Evolutionary conservation across 1,140 invertebrate species (phyloP), one percentile per base, ranked within the genome.

Genomic region (Monomorium pharaonis): DNA sequence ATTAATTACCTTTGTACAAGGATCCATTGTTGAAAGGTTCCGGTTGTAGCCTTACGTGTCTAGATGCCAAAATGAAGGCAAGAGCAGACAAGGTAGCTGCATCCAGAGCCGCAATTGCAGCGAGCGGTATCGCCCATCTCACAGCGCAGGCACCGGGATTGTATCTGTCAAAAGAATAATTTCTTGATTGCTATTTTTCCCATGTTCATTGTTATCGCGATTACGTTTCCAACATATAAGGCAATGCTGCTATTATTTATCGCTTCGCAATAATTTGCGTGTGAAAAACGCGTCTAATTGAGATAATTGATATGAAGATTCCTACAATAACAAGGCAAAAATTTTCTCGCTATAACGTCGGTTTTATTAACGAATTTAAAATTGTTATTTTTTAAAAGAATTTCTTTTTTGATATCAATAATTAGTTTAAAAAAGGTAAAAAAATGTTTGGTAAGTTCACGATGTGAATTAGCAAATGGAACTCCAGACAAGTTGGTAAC

Each of bases 121-220:
- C 98, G 83, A 99, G 95, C 9, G 99, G 96, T 95, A 98, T 99
- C 0, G 98, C 98, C 99, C 99, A 99, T 87, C 98, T 96, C 21
- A 99, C 96, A 51, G 97, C 97, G 93, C 99, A 99, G 12, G 97
- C 96, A 56, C 97, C 97, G 88, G 97, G 95, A 88, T 96, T 95
- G 92, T 97, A 98, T 42, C 95, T 95, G 33, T 2, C 24, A 47
- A 74, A 63, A 21, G 18, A 84, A 80, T 58, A 6, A 2, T 5
- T 58, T 83, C 3, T 21, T 60, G 44, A 60, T 21, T 74, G 14
- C 14, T 18, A n/a, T 14, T 10, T 69, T 47, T 72, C 65, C 30
- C 51, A 83, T 65, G 18, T 83, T 83, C n/a, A 27, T 74, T 44
- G 9, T 58, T 33, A 49, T 27, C 4, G 47, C 30, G n/a, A 67